Percentiles rank a stretch among this genome's conserved stretches.
Conservation (phyloP, 2,888 invertebrate species). For the Lasioglossum malachurum region DNA sequence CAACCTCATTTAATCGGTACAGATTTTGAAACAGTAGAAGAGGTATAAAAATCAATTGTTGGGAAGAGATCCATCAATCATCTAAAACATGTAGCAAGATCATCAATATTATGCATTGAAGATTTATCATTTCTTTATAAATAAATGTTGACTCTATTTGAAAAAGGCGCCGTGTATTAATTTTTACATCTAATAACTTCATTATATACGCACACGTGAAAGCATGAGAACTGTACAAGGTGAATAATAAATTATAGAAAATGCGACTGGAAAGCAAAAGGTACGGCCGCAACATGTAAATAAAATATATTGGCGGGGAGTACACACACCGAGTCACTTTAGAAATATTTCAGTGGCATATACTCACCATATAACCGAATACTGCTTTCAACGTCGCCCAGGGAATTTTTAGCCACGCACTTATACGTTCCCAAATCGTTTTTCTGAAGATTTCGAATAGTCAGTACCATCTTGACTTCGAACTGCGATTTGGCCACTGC, state of each 20-base stretch:
- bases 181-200: background rate
- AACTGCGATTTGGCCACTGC: slow-evolving; percentile 88
- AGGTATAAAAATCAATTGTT: background rate
- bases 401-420: slow-evolving; percentile 89
- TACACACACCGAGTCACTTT: background rate
- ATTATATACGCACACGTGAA: background rate
- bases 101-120: background rate
- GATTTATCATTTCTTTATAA: background rate
- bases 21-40: background rate
- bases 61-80: background rate
- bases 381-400: slow-evolving; percentile 95
- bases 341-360: background rate
- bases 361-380: slow-evolving; percentile 94
- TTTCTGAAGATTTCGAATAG: slow-evolving; percentile 90
- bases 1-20: background rate
- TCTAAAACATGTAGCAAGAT: background rate
- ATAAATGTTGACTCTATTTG: background rate
- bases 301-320: slow-evolving; percentile 1
- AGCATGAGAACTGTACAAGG: background rate
- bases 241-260: slow-evolving; percentile 8
- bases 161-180: background rate
- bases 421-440: slow-evolving; percentile 93
- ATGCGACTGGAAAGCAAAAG: background rate
- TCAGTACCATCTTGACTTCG: slow-evolving; percentile 93
- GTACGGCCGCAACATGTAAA: slow-evolving; percentile 2